Percentiles rank a stretch among this genome's conserved stretches.
These are phyloP conservation scores for Galerucella pusilla DNA, from an alignment of 2,888 invertebrate species.

Conservation along the genomic window DNA sequence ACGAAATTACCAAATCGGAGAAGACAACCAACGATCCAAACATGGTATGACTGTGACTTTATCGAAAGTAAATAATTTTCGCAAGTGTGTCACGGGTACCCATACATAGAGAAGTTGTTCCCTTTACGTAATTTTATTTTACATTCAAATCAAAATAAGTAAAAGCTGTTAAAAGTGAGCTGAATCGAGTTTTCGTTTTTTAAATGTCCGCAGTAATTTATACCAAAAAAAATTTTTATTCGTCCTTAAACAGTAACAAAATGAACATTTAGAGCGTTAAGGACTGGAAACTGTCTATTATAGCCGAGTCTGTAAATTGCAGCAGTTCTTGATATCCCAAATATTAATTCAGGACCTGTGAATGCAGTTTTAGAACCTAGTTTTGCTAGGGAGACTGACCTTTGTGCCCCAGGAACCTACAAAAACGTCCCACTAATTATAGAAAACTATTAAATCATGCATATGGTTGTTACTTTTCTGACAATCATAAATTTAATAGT, in stretches of 20 bases:
- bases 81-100: conserved; percentile 37
- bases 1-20: conserved; percentile 29
- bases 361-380: too few relatives aligned
- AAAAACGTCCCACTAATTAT: background rate
- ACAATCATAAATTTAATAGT: background rate
- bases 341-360: too few relatives aligned
- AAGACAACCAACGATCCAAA: conserved; percentile 35
- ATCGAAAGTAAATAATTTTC: conserved; percentile 38
- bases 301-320: too few relatives aligned
- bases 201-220: background rate
- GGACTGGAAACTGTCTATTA: too few relatives aligned
- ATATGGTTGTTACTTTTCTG: background rate
- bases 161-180: conserved; percentile 25
- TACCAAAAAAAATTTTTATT: too few relatives aligned
- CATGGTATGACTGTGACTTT: conserved; percentile 28
- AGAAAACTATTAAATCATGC: background rate
- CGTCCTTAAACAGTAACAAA: too few relatives aligned
- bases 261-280: too few relatives aligned
- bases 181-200: conserved; percentile 20
- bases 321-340: too few relatives aligned
- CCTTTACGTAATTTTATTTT: conserved; percentile 25
- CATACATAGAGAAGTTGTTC: conserved; percentile 37
- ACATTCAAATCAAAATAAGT: conserved; percentile 34
- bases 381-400: too few relatives aligned
- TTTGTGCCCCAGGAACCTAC: background rate